Evolutionary conservation across 2,888 invertebrate species (phyloP).

Genomic region (Aporophyla lueneburgensis): DNA sequence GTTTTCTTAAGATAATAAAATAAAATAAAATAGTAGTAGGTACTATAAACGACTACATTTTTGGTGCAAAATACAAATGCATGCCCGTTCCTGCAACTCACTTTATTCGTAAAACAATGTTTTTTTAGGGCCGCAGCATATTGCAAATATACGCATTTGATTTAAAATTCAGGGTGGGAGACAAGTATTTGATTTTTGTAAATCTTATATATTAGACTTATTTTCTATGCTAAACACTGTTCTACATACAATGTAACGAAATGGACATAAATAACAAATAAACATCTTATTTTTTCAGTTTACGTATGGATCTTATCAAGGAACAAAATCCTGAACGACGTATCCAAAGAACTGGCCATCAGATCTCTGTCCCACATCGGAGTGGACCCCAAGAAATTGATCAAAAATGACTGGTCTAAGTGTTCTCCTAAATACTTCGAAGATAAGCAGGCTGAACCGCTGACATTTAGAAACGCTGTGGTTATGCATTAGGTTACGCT

Average conservation of each 20-base stretch:
- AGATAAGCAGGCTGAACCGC: conserved; percentile 75
- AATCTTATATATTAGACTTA: not conserved
- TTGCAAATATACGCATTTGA: too few species aligned
- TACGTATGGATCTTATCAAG: conserved; percentile 86
- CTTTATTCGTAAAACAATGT: too few species aligned
- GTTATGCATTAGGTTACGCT: conserved; percentile 62
- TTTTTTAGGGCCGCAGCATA: too few species aligned
- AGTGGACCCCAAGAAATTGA: conserved; percentile 69
- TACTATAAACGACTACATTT: too few species aligned
- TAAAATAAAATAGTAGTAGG: too few species aligned
- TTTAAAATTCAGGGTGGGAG: too few species aligned
- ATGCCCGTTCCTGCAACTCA: not conserved
- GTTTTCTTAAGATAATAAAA: too few species aligned
- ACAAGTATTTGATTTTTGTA: not conserved
- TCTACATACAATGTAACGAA: not conserved
- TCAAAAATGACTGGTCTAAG: conserved; percentile 76
- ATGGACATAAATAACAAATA: not conserved
- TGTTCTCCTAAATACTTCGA: conserved; percentile 83
- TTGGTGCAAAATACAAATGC: too few species aligned
- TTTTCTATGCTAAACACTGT: not conserved
- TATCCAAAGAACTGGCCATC: conserved; percentile 80
- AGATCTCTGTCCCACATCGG: conserved; percentile 76
- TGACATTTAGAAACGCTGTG: conserved; percentile 81
- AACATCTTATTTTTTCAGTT: conserved; percentile 73
- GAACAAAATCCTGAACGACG: conserved; percentile 78